A percentile compares a stretch with the other conserved stretches of the same genome.
These are phyloP conservation scores for Tethea ocularis DNA, from an alignment of 2,888 invertebrate species.

Conservation along the genomic window DNA sequence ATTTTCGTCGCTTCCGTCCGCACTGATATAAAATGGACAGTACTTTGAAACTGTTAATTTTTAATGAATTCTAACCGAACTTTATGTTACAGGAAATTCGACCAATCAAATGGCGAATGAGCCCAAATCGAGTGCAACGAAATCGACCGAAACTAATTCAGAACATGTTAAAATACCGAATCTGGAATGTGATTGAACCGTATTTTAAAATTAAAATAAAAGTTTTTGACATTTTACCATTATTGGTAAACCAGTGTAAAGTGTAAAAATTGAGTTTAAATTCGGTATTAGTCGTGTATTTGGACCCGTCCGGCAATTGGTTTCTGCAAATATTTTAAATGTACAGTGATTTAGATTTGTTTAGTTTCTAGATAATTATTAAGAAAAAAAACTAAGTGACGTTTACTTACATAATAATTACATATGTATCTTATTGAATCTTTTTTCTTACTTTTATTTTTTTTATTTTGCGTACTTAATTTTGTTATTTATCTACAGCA, in stretches of 20 bases:
- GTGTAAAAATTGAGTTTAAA: constrained; percentile 24
- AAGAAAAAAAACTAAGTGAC: too few species aligned
- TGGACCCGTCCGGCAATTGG: constrained; percentile 27
- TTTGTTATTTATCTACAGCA: neutral
- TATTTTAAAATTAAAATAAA: constrained; percentile 17
- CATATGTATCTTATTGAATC: neutral
- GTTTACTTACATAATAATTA: neutral
- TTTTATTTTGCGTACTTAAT: neutral
- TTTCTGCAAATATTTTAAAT: constrained; percentile 7
- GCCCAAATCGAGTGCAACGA: constrained; percentile 49
- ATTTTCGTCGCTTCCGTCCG: constrained; percentile 5
- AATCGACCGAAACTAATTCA: constrained; percentile 52
- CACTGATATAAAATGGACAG: constrained; percentile 6
- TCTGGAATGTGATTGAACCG: constrained; percentile 49
- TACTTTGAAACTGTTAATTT: neutral
- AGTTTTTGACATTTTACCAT: neutral
- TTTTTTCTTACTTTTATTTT: neutral
- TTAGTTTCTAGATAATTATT: too few species aligned
- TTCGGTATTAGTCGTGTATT: constrained; percentile 15
- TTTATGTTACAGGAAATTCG: constrained; percentile 48
- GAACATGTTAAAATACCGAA: constrained; percentile 47
- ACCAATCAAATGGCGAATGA: constrained; percentile 48
- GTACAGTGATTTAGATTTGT: neutral
- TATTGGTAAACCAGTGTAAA: constrained; percentile 22
- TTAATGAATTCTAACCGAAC: constrained; percentile 5